Evolutionary conservation across 2,113 vertebrate species (phyloP), one percentile per base, ranked within the genome.

Genomic region (Isichthys henryi): DNA sequence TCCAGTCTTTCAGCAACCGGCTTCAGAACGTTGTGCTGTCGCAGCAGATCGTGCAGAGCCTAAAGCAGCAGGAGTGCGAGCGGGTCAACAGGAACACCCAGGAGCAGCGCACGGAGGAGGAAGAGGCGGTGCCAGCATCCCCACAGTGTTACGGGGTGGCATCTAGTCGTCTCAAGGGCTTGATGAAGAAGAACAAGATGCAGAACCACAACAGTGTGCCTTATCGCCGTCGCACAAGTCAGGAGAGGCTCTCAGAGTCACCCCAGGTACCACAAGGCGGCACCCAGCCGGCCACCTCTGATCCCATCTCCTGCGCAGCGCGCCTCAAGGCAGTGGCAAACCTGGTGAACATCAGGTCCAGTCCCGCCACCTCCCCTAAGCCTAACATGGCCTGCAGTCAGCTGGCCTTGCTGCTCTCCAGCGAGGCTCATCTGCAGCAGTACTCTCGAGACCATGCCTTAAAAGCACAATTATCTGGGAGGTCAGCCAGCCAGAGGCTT

Each of bases 361-460:
- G 97, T 56, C 96, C 97, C 2, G 95, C 96, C 90, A 93, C 96
- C 52, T 97, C 97, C 0, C 97, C 97, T 1, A 97, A 97, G 91
- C 97, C 97, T 86, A 97, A 97, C 0, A 95, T 97, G n/a, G 97
- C 97, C 0, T 97, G 97, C 92, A 97, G 97, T 93, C 97, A 97
- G 70, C 93, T 97, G 77, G 97, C 97, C 3, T 91, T 97, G 19
- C 96, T 97, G 21, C 97, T 97, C 50, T 97, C 97, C 2, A 97
- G 97, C 6, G 97, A 97, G 91, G 97, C 97, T 85, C 97, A 97
- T 92, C 91, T 97, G 93, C 97, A 97, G 92, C 97, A 97, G 92
- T 97, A 97, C 92, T 97, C 97, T 89, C 95, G 97, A 91, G 97
- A 97, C 93, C 97, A 97, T 21, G 96, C 97, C 94, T 92, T 97